Percentiles rank a stretch among this genome's conserved stretches.
These are phyloP conservation scores for Drosophila simulans DNA, from an alignment of 1,140 invertebrate species.

Conservation along the genomic window DNA sequence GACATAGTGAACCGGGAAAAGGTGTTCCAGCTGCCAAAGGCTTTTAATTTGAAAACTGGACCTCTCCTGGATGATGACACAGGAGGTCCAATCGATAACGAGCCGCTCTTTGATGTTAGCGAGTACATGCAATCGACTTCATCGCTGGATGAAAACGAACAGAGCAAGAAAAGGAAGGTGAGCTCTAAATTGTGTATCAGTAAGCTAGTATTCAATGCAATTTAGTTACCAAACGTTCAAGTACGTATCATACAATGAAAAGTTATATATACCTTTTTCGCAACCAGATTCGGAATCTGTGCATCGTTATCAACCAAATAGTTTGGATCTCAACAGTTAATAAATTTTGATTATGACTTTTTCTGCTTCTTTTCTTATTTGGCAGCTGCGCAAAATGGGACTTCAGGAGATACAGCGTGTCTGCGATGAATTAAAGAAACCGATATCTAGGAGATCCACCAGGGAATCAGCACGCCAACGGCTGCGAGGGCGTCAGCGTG, in stretches of 20 bases:
- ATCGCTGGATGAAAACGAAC: constrained; percentile 26
- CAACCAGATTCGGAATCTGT: too few relatives aligned
- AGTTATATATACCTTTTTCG: too few relatives aligned
- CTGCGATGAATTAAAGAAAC: constrained; percentile 1
- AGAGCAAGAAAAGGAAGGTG: constrained; percentile 22
- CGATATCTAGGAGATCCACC: constrained; percentile 1
- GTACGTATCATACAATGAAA: too few relatives aligned
- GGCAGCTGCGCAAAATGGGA: constrained; percentile 54
- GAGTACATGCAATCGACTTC: constrained; percentile 17
- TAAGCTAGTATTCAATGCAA: too few relatives aligned
- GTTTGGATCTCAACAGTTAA: background rate
- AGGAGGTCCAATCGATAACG: background rate
- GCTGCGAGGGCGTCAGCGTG: background rate
- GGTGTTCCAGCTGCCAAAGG: constrained; percentile 11
- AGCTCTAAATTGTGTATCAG: background rate
- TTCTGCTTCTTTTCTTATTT: background rate
- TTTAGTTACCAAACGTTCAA: too few relatives aligned
- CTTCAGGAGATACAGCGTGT: constrained; percentile 40
- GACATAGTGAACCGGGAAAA: constrained; percentile 10
- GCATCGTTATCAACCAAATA: too few relatives aligned
- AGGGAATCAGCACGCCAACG: background rate
- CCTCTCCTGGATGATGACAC: background rate
- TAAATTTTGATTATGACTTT: background rate
- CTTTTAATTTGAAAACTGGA: background rate
- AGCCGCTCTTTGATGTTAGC: background rate